Evolutionary conservation across 2,888 invertebrate species (phyloP).

Genomic region (Epicampocera succincta): DNA sequence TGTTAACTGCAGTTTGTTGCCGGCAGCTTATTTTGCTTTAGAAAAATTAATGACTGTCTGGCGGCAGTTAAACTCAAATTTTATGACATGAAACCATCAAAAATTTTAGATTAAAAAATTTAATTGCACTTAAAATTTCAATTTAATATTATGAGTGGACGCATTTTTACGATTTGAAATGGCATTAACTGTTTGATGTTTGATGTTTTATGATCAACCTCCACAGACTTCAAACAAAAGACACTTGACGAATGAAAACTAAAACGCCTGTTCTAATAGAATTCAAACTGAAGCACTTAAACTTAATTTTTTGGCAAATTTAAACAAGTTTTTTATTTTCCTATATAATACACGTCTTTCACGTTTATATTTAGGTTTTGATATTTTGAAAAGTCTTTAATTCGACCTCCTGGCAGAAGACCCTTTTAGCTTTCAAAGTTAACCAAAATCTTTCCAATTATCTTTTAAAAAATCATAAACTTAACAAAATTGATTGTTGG

Average conservation of each 20-base stretch:
- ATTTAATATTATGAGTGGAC: conserved; percentile 13
- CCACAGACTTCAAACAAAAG: conserved; percentile 29
- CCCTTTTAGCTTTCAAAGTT: conserved; percentile 8
- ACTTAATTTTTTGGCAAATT: background rate
- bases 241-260: conserved; percentile 23
- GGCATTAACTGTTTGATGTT: conserved; percentile 12
- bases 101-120: conserved; percentile 20
- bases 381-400: conserved; percentile 5
- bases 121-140: conserved; percentile 40
- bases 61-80: conserved; percentile 37
- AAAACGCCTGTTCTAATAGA: conserved; percentile 1
- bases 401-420: background rate
- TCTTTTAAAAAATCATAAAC: conserved; percentile 63
- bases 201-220: conserved; percentile 34
- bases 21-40: background rate
- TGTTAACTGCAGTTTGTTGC: background rate
- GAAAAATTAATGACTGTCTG: conserved; percentile 13
- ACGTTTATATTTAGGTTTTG: no score
- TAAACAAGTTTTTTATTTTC: no score
- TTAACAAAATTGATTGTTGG: conserved; percentile 62
- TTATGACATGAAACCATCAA: conserved; percentile 44
- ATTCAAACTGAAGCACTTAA: conserved; percentile 7
- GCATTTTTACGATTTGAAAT: conserved; percentile 39
- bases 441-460: conserved; percentile 61
- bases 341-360: no score